These are phyloP conservation scores for Ptychodera flava DNA, from an alignment of 35 echinoderm and acorn worm species.

Conservation along the genomic window DNA sequence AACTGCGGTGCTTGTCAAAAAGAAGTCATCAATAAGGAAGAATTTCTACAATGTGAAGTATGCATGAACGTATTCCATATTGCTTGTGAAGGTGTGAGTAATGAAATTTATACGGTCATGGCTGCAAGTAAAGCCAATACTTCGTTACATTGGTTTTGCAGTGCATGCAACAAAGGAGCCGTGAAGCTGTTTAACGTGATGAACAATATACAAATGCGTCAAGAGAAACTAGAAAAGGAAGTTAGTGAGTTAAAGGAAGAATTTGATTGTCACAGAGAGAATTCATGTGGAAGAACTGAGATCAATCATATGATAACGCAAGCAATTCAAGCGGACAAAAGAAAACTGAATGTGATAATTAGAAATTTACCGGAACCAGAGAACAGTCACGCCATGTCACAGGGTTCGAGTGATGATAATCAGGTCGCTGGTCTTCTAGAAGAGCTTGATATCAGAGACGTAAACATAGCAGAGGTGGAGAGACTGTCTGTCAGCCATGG, in stretches of 20 bases:
- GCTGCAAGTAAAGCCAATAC: not conserved
- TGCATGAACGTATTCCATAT: not conserved
- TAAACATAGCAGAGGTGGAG: not conserved
- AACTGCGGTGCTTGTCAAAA: not conserved
- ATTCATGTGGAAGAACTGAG: not conserved
- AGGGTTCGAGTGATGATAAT: not conserved
- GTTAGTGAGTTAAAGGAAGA: not conserved
- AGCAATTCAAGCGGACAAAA: not conserved
- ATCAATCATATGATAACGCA: not conserved
- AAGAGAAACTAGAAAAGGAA: not conserved
- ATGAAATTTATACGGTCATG: not conserved
- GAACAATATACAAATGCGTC: not conserved
- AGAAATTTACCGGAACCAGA: not conserved
- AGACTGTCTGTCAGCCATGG: not conserved
- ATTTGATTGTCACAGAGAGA: not conserved
- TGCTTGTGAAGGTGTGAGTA: not conserved
- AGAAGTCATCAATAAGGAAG: not conserved
- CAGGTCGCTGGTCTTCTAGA: not conserved
- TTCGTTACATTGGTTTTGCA: not conserved
- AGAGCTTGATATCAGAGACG: not conserved
- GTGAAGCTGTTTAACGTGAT: not conserved
- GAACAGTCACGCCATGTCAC: not conserved
- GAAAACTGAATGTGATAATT: not conserved
- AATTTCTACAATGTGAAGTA: not conserved
- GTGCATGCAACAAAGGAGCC: not conserved